These are phyloP conservation scores for Drosophila varians DNA, from an alignment of 1,140 invertebrate genomes.

Conservation along the genomic window DNA sequence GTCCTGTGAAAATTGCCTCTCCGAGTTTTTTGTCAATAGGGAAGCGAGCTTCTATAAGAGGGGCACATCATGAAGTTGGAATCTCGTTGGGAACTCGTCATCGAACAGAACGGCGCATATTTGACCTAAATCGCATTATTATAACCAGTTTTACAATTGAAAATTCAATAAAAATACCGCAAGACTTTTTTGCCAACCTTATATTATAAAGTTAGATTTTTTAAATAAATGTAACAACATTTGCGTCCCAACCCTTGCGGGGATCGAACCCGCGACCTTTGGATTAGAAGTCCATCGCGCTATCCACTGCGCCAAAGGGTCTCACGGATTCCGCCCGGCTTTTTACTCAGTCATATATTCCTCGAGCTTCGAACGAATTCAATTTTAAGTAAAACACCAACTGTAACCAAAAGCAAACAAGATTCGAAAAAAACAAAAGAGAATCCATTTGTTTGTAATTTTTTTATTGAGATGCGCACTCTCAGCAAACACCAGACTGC, in stretches of 20 bases:
- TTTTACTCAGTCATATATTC: background rate
- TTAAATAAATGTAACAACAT: background rate
- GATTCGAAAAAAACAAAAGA: background rate
- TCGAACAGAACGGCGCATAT: no score
- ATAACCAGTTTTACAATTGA: no score
- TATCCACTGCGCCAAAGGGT: conserved; percentile 86
- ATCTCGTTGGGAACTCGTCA: no score
- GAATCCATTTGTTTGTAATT: background rate
- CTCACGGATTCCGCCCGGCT: background rate
- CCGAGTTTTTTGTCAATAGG: no score
- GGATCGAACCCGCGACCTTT: conserved; percentile 88
- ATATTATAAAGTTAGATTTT: background rate
- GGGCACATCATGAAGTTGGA: no score
- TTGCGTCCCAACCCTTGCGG: conserved; percentile 85
- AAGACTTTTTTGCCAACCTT: background rate
- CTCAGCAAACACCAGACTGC: conserved; percentile 21
- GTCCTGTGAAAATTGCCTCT: no score
- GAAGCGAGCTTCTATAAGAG: no score
- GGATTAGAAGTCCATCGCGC: conserved; percentile 87
- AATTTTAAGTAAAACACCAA: conserved; percentile 3
- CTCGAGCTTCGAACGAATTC: background rate
- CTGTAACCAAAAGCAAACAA: background rate
- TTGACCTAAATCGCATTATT: no score
- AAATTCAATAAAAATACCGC: no score
- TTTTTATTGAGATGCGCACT: background rate